phyloP scores from a whole-genome alignment of 2,888 invertebrate genomes.

The Tachystola acroxantha region DNA sequence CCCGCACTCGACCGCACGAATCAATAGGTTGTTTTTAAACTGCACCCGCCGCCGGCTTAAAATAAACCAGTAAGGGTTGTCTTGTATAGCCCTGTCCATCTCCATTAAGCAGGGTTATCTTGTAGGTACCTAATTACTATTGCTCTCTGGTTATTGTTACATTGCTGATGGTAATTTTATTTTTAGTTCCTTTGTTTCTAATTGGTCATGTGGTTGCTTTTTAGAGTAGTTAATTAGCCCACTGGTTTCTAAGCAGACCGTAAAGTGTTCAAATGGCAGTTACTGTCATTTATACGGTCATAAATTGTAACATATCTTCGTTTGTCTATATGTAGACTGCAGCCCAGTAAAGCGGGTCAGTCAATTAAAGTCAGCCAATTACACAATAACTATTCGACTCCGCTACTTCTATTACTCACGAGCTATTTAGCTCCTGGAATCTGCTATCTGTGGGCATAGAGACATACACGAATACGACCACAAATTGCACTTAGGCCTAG shows the following conservation, averaged over 20 bases:
- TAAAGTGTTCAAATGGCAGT: neutral
- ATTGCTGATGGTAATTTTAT: neutral
- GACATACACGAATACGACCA: too few species aligned
- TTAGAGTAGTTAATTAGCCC: neutral
- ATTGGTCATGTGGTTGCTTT: neutral
- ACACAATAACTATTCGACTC: neutral
- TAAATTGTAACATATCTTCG: slow-evolving; percentile 6
- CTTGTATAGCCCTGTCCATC: neutral
- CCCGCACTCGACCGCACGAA: slow-evolving; percentile 10
- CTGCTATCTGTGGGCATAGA: neutral
- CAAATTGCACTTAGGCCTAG: too few species aligned
- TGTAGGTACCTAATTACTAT: neutral
- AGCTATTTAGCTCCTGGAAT: neutral
- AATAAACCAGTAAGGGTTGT: slow-evolving; percentile 20
- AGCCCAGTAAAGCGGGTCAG: neutral
- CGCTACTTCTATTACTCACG: neutral
- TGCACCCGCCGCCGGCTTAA: slow-evolving; percentile 13
- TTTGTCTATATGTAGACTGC: slow-evolving; percentile 1
- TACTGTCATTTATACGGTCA: neutral
- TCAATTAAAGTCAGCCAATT: slow-evolving; percentile 6
- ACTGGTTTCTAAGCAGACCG: neutral
- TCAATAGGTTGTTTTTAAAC: slow-evolving; percentile 20
- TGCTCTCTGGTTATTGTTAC: neutral
- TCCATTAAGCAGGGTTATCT: neutral
- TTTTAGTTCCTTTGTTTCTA: neutral